Conservation (phyloP, 2,888 invertebrate species). For the Sycophila texana region DNA sequence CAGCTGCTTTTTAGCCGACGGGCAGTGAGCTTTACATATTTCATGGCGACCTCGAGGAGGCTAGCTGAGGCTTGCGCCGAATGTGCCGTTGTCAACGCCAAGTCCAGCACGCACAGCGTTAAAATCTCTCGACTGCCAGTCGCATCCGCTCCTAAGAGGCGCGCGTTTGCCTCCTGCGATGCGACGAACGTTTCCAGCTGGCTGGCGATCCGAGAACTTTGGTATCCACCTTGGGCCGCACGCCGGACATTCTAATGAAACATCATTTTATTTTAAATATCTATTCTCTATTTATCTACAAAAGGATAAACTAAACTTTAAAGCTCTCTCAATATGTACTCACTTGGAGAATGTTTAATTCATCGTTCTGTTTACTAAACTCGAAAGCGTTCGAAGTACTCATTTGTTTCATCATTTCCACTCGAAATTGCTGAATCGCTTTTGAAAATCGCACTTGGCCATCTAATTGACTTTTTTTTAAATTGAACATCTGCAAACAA, state of each 20-base stretch:
- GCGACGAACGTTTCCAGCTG: slow-evolving; percentile 72
- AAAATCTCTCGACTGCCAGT: slow-evolving; percentile 63
- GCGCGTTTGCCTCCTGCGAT: slow-evolving; percentile 66
- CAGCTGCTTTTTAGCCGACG: slow-evolving; percentile 48
- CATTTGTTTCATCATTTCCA: slow-evolving; percentile 77
- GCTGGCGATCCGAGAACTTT: slow-evolving; percentile 67
- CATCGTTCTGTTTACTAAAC: slow-evolving; percentile 70
- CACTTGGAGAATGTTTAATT: slow-evolving; percentile 62
- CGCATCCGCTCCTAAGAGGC: slow-evolving; percentile 58
- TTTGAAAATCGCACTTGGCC: slow-evolving; percentile 84
- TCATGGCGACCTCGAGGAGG: slow-evolving; percentile 69
- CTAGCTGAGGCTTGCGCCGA: slow-evolving; percentile 63
- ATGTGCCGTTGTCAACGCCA: slow-evolving; percentile 68
- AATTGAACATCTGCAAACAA: slow-evolving; percentile 81
- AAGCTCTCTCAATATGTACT: slow-evolving; percentile 4
- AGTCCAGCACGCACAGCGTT: slow-evolving; percentile 67
- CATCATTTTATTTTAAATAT: slow-evolving; percentile 76
- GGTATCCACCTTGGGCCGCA: slow-evolving; percentile 68
- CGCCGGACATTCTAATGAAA: slow-evolving; percentile 68
- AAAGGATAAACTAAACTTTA: not conserved
- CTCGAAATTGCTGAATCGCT: slow-evolving; percentile 78
- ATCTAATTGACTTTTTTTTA: slow-evolving; percentile 81
- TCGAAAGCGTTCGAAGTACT: slow-evolving; percentile 71
- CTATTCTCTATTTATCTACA: too few species aligned
- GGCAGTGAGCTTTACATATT: slow-evolving; percentile 64